A percentile compares a stretch with the other conserved stretches of the same genome.
phyloP scores from a whole-genome alignment of 1,140 invertebrate genomes.

The Drosophila sp. region DNA sequence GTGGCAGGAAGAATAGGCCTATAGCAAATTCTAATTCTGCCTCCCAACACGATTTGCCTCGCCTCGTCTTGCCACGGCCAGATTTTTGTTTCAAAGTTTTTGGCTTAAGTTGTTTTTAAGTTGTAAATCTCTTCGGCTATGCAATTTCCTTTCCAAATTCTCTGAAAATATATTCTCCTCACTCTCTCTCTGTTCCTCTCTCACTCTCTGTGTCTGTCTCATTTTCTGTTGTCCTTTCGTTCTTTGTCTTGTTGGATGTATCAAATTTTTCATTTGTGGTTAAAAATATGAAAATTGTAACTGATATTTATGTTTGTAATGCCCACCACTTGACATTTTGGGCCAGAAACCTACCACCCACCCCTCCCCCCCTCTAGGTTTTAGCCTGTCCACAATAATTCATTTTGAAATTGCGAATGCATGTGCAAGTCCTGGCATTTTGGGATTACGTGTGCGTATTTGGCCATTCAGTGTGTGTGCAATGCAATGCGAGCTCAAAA shows the following conservation, averaged over 20 bases:
- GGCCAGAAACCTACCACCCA: slow-evolving; percentile 9
- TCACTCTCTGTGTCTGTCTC: slow-evolving; percentile 1
- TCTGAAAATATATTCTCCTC: slow-evolving; percentile 11
- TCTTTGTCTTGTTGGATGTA: slow-evolving; percentile 36
- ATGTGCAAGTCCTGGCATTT: slow-evolving; percentile 69
- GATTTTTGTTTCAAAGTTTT: slow-evolving; percentile 70
- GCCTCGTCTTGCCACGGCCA: slow-evolving; percentile 14
- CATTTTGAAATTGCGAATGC: slow-evolving; percentile 58
- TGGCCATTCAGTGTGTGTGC: slow-evolving; percentile 26
- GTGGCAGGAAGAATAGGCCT: slow-evolving; percentile 39
- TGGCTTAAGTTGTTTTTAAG: slow-evolving; percentile 80
- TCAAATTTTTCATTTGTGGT: slow-evolving; percentile 72
- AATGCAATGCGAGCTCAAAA: slow-evolving; percentile 33
- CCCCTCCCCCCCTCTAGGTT: background rate
- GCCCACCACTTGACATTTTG: slow-evolving; percentile 68
- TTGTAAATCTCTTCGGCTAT: slow-evolving; percentile 77
- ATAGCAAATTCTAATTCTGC: slow-evolving; percentile 53
- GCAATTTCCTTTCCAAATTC: slow-evolving; percentile 51
- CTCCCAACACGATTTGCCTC: slow-evolving; percentile 12
- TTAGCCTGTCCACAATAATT: slow-evolving; percentile 68
- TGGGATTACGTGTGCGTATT: slow-evolving; percentile 57
- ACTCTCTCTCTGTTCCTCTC: background rate
- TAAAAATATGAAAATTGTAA: slow-evolving; percentile 78
- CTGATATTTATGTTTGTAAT: slow-evolving; percentile 79
- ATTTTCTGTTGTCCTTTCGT: background rate